Base-by-base conservation (phyloP, 2,888 invertebrate species). In the Drosophila sordidapex region DNA sequence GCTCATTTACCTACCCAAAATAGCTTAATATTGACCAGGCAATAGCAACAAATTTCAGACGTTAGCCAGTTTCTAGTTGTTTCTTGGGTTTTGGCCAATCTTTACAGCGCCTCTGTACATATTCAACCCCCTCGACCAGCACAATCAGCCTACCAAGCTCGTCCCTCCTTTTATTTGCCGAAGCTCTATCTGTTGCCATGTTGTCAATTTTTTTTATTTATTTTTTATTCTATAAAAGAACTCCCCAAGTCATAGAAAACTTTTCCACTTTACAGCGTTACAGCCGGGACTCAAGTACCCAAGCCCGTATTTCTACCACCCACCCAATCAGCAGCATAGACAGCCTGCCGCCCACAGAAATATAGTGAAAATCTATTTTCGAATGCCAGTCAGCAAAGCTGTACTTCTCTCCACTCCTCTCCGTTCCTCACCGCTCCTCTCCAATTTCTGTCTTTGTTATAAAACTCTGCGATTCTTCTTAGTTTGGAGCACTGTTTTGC, bases 301-400 rank as follows among this genome's bases (percentile, higher is more conserved):
- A 3, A 4, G 11, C 29, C 33, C 21, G n/a, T 3, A 15, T 15
- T 43, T 38, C 21, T 13, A 21, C 25, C 46, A 11, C 49, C 49
- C 31, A 60, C 25, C 33, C 33, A 36, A 54, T 40, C 27, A 54
- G 6, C 46, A 25, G 15, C 10, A 38, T 56, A 57, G 56, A 57
- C 40, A 48, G 18, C 46, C 31, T 52, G 52, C 75, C 76, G n/a
- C 72, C 76, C 67, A 56, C 51, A 65, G 49, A 70, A 48, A 69
- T 69, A 74, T 84, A 84, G 87, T 79, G 79, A 71, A 83, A 89
- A 86, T 86, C 85, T 86, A 86, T 86, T 86, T 85, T 89, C 85
- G 86, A 89, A 87, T 89, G 86, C 75, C 76, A 85, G 85, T 77
- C 73, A 72, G 81, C 60, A 61, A 40, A 52, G 52, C 54, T 59